These are phyloP conservation scores for Sebastes iracundus DNA, from an alignment of 2,797 vertebrate genomes.

Conservation along the genomic window DNA sequence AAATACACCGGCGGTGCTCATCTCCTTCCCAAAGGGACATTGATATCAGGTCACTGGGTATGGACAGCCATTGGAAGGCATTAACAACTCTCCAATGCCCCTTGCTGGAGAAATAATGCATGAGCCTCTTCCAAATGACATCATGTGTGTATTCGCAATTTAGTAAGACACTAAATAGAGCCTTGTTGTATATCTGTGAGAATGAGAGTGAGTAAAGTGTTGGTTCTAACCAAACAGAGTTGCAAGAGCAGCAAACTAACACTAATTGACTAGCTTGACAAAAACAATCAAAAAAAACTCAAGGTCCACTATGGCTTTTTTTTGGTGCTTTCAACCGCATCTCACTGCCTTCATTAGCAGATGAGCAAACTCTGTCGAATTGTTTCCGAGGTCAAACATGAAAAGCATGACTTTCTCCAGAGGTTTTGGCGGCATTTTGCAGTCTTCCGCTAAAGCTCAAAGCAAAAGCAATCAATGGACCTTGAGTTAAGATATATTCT, in stretches of 20 bases:
- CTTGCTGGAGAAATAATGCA: constrained; percentile 43
- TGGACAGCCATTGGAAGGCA: constrained; percentile 12
- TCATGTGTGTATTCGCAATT: not conserved
- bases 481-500: not conserved
- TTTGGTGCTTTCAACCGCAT: not conserved
- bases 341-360: not conserved
- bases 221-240: not conserved
- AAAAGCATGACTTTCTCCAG: not conserved
- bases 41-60: constrained; percentile 46
- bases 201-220: not conserved
- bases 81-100: constrained; percentile 41
- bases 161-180: not conserved
- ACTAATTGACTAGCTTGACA: not conserved
- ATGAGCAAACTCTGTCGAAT: not conserved
- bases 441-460: not conserved
- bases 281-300: not conserved
- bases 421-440: not conserved
- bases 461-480: not conserved
- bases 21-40: constrained; percentile 28
- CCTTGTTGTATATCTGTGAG: not conserved
- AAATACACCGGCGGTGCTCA: constrained; percentile 4
- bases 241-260: not conserved
- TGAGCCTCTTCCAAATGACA: constrained; percentile 22
- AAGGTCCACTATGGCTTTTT: not conserved
- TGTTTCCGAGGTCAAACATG: not conserved